A percentile compares a stretch with the other conserved stretches of the same genome.
Evolutionary conservation across 2,797 vertebrate genomes (phyloP).

Genomic region (Hydrocynus forskahlii): DNA sequence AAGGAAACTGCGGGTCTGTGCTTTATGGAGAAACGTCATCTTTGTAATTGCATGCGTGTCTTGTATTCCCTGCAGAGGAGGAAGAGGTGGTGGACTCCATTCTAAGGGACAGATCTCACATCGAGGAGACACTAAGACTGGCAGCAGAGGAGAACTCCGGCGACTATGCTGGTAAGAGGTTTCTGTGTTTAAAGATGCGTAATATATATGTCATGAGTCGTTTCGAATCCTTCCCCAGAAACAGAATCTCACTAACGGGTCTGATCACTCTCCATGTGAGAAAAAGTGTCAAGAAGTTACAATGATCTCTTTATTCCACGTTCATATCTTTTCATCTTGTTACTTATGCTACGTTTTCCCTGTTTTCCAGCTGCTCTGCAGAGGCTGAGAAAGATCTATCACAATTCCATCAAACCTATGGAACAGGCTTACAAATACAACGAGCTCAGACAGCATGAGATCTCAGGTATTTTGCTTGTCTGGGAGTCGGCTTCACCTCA

Average conservation of each 20-base stretch:
- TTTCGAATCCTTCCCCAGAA: too few species aligned
- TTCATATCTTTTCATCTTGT: background rate
- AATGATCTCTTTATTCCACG: background rate
- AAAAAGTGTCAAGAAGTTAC: too few species aligned
- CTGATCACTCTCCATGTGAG: too few species aligned
- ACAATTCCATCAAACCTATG: constrained; percentile 93
- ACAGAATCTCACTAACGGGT: too few species aligned
- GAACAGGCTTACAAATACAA: constrained; percentile 99
- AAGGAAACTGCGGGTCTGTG: background rate
- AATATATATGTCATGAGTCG: too few species aligned
- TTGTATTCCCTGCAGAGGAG: constrained; percentile 77
- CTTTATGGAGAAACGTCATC: background rate
- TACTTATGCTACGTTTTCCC: background rate
- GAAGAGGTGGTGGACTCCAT: constrained; percentile 73
- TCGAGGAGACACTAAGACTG: constrained; percentile 93
- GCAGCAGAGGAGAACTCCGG: constrained; percentile 85
- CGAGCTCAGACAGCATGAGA: constrained; percentile 95
- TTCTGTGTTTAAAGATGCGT: too few species aligned
- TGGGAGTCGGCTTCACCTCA: background rate
- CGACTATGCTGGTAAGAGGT: constrained; percentile 86
- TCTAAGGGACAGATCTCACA: constrained; percentile 91
- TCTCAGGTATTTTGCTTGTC: constrained; percentile 85
- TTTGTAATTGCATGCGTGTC: background rate
- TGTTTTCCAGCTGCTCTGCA: constrained; percentile 82
- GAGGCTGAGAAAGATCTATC: constrained; percentile 93